phyloP scores from a whole-genome alignment of 1,140 invertebrate genomes.

The Arion vulgaris region DNA sequence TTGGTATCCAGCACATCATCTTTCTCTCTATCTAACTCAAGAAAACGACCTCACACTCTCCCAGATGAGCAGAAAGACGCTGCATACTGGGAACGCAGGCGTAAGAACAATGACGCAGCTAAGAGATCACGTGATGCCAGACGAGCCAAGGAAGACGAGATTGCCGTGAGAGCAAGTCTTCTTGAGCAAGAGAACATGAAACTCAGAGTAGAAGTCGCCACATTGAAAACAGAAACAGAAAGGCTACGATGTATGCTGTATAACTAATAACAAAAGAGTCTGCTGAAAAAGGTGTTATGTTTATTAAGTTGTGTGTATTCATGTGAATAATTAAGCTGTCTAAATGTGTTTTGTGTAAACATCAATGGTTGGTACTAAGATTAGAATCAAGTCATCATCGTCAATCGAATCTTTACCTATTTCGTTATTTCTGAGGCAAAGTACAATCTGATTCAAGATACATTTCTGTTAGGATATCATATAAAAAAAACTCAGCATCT shows the following conservation, averaged over 20 bases:
- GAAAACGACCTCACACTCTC: conserved; percentile 43
- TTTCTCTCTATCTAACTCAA: not conserved
- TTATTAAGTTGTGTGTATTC: too few species aligned
- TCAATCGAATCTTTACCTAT: too few species aligned
- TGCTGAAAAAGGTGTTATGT: too few species aligned
- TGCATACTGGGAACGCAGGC: conserved; percentile 88
- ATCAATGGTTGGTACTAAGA: too few species aligned
- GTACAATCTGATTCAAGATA: too few species aligned
- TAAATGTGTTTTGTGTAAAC: too few species aligned
- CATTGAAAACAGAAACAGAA: conserved; percentile 77
- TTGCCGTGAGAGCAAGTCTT: conserved; percentile 88
- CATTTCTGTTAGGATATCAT: too few species aligned
- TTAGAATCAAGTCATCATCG: too few species aligned
- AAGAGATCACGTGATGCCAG: conserved; percentile 93
- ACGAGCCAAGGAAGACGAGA: conserved; percentile 91
- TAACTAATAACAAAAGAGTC: conserved; percentile 54
- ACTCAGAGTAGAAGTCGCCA: conserved; percentile 78
- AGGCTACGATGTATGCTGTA: conserved; percentile 70
- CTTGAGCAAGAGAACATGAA: conserved; percentile 86
- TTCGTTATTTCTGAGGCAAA: too few species aligned
- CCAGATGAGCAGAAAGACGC: conserved; percentile 80
- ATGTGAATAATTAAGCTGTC: too few species aligned
- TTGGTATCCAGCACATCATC: conserved; percentile 36
- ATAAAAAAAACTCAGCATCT: too few species aligned
- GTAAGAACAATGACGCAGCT: conserved; percentile 96